phyloP scores from a whole-genome alignment of 1,140 invertebrate genomes.

The Heliconius eleuchia region DNA sequence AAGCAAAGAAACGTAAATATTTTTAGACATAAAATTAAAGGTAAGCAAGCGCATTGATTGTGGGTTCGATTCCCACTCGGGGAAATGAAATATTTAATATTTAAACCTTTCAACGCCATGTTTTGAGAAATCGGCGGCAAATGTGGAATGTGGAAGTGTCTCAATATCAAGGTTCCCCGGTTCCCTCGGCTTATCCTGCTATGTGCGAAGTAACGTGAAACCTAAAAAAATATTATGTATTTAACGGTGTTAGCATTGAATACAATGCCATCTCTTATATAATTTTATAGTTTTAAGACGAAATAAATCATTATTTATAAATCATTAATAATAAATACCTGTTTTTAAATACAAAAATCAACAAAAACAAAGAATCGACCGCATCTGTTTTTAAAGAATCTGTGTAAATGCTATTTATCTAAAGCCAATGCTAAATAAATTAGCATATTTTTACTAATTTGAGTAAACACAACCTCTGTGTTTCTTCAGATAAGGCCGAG shows the following conservation, averaged over 20 bases:
- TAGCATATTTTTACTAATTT: constrained; percentile 34
- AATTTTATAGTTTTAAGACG: background rate
- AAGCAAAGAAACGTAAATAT: no score
- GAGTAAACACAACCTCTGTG: constrained; percentile 16
- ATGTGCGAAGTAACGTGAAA: no score
- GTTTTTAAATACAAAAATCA: background rate
- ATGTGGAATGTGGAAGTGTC: no score
- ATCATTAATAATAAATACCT: background rate
- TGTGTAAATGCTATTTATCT: constrained; percentile 18
- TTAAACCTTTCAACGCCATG: no score
- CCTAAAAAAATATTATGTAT: no score
- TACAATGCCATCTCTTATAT: background rate
- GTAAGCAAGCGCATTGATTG: no score
- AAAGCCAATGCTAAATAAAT: constrained; percentile 30
- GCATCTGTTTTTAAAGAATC: constrained; percentile 7
- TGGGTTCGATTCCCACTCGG: no score
- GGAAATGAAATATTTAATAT: no score
- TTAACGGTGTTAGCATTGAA: background rate
- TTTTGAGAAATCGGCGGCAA: no score
- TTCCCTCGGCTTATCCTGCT: no score
- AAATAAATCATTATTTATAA: background rate
- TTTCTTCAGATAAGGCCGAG: constrained; percentile 12
- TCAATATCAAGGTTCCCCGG: no score
- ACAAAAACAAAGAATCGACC: background rate
- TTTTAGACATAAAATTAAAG: no score